Evolutionary conservation across 37 sponge, comb jelly and placozoan genomes (phyloP), one percentile per base, ranked within the genome.

Genomic region (Cliona cf. orientalis): DNA sequence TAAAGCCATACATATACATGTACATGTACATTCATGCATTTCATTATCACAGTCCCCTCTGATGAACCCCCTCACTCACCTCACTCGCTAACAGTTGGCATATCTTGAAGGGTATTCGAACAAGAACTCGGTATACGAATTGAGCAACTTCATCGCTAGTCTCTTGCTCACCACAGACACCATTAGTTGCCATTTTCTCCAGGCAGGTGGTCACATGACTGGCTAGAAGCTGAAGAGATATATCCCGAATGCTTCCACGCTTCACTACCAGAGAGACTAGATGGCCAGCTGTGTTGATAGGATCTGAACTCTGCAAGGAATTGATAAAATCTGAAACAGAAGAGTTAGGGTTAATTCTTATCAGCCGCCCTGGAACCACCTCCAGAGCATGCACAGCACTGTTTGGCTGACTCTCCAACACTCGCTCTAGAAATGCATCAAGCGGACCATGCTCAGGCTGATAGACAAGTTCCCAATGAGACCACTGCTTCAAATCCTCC

Each of bases 401-500:
- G 22, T 41, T 11, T 1, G 37, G 21, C 23, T 34, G 12, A 0
- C 22, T 5, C 9, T 23, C 57, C 4, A 29, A n/a, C 5, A 32
- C 33, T 21, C 29, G 44, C 1, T 3, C 12, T 42, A 87, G 61
- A 49, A 89, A 89, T 9, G 78, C 72, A 39, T 71, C 36, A 0
- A 89, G 66, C 0, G 35, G 26, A 7, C 90, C 90, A 49, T 45
- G 67, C 53, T 62, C 58, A 35, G 84, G 84, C 28, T 60, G 71
- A 43, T 46, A 89, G 37, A 89, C 80, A 23, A 78, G 53, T 29
- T 84, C 80, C 90, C 90, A 89, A 35, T 89, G 84, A 32, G 80
- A 78, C 90, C 90, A 89, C 25, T 71, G 38, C 7, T 56, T 31
- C 5, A 89, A 69, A 34, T 89, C 90, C 3, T 75, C 84, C 1